phyloP scores from a whole-genome alignment of 2,113 vertebrate genomes.

The Balaenoptera acutorostrata region DNA sequence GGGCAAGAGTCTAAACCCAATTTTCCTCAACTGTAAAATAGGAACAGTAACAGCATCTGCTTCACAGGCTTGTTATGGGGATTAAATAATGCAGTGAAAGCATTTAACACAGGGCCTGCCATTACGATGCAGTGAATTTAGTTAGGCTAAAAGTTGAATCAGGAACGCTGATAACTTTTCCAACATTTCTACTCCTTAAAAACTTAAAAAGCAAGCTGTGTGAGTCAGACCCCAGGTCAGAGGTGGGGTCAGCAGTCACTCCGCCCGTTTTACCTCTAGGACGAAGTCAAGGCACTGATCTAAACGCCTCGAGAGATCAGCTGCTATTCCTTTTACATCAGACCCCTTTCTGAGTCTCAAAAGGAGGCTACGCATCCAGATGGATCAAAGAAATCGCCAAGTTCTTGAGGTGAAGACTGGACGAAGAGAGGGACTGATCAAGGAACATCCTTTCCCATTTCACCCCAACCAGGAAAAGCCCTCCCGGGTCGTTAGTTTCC shows the following conservation, averaged over 20 bases:
- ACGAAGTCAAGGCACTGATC: not conserved
- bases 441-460: not conserved
- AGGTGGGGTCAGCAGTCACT: not conserved
- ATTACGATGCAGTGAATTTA: not conserved
- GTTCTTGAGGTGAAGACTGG: not conserved
- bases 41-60: not conserved
- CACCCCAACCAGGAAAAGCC: not conserved
- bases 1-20: not conserved
- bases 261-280: not conserved
- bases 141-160: not conserved
- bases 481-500: not conserved
- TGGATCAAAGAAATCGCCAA: not conserved
- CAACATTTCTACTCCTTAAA: not conserved
- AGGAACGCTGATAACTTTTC: not conserved
- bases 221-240: not conserved
- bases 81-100: not conserved
- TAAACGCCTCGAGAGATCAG: not conserved
- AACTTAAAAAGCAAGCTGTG: not conserved
- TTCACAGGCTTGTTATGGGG: not conserved
- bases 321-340: not conserved
- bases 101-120: not conserved
- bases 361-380: not conserved
- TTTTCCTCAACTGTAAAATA: slow-evolving; percentile 10
- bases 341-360: not conserved
- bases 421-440: not conserved